Conservation (phyloP, 2,113 vertebrate genomes). For the Lepus europaeus region DNA sequence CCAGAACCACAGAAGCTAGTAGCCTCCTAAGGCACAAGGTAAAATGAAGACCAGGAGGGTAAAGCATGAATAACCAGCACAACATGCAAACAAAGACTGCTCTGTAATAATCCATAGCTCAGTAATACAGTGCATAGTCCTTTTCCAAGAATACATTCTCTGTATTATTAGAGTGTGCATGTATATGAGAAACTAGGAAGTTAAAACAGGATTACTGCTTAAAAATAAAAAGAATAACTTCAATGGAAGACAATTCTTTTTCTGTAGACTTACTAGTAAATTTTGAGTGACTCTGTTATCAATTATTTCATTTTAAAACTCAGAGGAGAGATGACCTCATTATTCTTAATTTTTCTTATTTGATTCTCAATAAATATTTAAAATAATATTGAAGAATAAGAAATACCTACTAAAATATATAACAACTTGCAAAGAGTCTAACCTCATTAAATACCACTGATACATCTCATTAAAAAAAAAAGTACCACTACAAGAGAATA, state of each 20-base stretch:
- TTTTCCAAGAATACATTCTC: background rate
- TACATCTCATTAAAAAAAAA: slow-evolving; percentile 31
- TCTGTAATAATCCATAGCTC: background rate
- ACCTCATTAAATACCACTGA: slow-evolving; percentile 18
- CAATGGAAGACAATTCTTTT: background rate
- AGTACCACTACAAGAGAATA: background rate
- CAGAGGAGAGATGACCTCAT: background rate
- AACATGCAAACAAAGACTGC: background rate
- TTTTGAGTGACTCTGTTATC: slow-evolving; percentile 41
- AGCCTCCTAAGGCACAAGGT: background rate
- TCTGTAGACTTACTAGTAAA: slow-evolving; percentile 21
- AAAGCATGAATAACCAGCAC: background rate
- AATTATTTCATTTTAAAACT: slow-evolving; percentile 61
- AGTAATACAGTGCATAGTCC: background rate
- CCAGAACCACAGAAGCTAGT: slow-evolving; percentile 10
- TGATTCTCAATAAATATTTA: slow-evolving; percentile 33
- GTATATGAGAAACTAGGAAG: background rate
- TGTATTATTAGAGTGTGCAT: background rate
- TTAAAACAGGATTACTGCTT: slow-evolving; percentile 1
- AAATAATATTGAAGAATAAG: slow-evolving; percentile 17
- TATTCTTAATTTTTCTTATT: slow-evolving; percentile 43
- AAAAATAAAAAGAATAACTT: slow-evolving; percentile 34
- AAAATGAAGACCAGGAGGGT: background rate
- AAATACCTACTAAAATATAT: slow-evolving; percentile 19
- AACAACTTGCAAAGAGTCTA: slow-evolving; percentile 37